Evolutionary conservation across 1,140 invertebrate species (phyloP).

Genomic region (Zaprionus ornatus): DNA sequence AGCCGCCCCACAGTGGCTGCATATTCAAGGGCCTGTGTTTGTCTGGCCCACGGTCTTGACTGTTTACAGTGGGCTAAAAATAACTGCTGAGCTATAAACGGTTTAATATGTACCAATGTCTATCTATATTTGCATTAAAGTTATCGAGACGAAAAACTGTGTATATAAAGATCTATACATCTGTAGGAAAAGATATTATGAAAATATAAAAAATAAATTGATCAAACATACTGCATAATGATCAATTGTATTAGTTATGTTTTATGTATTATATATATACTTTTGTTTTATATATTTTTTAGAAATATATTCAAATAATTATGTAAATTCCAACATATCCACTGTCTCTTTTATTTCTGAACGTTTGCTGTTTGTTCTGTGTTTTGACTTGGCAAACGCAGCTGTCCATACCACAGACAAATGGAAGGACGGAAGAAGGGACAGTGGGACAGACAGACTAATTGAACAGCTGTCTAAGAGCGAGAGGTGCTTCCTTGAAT

Average conservation of each 20-base stretch:
- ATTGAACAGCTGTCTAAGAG: conserved; percentile 62
- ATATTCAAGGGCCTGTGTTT: conserved; percentile 30
- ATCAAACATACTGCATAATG: no score
- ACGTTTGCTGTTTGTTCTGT: conserved; percentile 14
- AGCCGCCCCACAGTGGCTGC: not conserved
- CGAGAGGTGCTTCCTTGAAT: conserved; percentile 38
- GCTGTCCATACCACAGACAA: conserved; percentile 22
- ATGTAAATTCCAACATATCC: not conserved
- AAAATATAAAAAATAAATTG: no score
- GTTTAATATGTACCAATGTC: not conserved
- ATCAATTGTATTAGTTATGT: no score
- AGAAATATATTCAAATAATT: not conserved
- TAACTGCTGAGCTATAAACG: not conserved
- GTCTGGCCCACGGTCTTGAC: conserved; percentile 11
- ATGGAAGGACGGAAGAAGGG: not conserved
- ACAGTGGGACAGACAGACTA: conserved; percentile 32
- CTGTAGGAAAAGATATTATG: no score
- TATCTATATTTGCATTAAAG: not conserved
- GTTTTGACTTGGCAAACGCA: conserved; percentile 42
- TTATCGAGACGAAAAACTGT: not conserved
- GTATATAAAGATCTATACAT: not conserved
- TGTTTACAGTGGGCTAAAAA: not conserved
- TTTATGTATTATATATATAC: not conserved
- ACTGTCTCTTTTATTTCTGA: conserved; percentile 5
- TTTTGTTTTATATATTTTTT: no score